Base-by-base conservation (phyloP, 2,888 invertebrate species). In the Panopea generosa region DNA sequence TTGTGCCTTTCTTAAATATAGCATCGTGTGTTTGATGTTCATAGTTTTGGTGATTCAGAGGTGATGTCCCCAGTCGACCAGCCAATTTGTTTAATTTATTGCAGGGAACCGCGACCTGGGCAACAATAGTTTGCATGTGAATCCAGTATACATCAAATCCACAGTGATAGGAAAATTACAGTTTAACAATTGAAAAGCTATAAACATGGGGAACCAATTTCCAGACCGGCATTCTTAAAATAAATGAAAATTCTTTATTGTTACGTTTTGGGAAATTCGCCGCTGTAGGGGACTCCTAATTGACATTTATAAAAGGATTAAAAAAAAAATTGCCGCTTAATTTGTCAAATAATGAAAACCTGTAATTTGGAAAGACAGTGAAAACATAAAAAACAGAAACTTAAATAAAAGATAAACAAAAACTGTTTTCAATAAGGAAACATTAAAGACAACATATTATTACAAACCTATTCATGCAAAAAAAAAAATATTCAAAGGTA, bases 111-210 rank as follows among this genome's bases (percentile, higher is more conserved):
- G 22, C 2, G 9, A 24, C 22, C 22, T 22, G 33, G n/a, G 22
- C 24, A 33, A 63, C 53, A 63, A 63, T 38, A 52, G 65, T 57
- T 76, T 70, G 75, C 75, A 76, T 76, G 75, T 66, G 50, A 66
- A 61, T 57, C 59, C 24, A 38, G 38, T 66, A 76, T 76, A 76
- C 66, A 76, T 76, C 75, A 76, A 61, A 27, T 49, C 24, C 40
- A 66, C 59, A 70, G 55, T 76, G 75, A 76, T 76, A 76, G 75
- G 65, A 70, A 76, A 76, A 76, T 76, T 76, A 76, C 75, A 59
- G 61, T 70, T 74, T 70, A 70, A 70, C 75, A 70, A 76, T 76
- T 61, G 66, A 70, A 70, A 69, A 66, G 49, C 61, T 61, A 76
- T 76, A 76, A 71, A 76, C 66, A 62, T 49, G 40, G 52, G 50